Evolutionary conservation across 2,888 invertebrate genomes (phyloP).

Genomic region (Ligdia adustata): DNA sequence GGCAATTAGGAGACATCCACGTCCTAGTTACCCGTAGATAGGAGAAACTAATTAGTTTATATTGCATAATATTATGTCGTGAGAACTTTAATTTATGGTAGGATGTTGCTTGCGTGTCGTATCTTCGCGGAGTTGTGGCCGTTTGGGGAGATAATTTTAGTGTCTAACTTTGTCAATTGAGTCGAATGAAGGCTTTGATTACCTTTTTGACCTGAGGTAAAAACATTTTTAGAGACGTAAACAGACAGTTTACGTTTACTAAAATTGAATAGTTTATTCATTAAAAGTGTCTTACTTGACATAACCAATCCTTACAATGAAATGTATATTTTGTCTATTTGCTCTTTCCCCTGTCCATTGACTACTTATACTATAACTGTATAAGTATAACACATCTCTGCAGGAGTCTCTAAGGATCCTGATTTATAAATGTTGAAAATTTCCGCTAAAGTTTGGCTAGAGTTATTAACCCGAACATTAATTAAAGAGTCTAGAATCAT

Average conservation of each 20-base stretch:
- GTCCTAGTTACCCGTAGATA: conserved; percentile 38
- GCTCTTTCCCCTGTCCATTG: too few species aligned
- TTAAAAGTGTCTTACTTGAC: too few species aligned
- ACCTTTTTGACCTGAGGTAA: too few species aligned
- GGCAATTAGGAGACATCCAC: conserved; percentile 60
- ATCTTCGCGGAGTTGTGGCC: conserved; percentile 5
- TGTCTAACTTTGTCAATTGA: too few species aligned
- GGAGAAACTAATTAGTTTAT: conserved; percentile 45
- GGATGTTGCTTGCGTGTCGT: conserved; percentile 5
- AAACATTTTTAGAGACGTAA: too few species aligned
- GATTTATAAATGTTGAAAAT: background rate
- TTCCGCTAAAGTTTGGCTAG: conserved; percentile 14
- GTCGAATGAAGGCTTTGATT: too few species aligned
- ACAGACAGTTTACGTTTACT: too few species aligned
- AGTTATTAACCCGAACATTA: conserved; percentile 26
- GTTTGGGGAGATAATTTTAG: background rate
- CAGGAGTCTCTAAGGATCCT: background rate
- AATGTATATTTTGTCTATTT: too few species aligned
- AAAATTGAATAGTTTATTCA: too few species aligned
- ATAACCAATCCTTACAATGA: too few species aligned
- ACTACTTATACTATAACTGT: too few species aligned
- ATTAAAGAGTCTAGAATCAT: conserved; percentile 24
- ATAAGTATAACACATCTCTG: too few species aligned
- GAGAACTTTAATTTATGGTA: conserved; percentile 18
- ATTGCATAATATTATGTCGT: conserved; percentile 28